These are phyloP conservation scores for Physella acuta DNA, from an alignment of 1,140 invertebrate species.

Conservation along the genomic window DNA sequence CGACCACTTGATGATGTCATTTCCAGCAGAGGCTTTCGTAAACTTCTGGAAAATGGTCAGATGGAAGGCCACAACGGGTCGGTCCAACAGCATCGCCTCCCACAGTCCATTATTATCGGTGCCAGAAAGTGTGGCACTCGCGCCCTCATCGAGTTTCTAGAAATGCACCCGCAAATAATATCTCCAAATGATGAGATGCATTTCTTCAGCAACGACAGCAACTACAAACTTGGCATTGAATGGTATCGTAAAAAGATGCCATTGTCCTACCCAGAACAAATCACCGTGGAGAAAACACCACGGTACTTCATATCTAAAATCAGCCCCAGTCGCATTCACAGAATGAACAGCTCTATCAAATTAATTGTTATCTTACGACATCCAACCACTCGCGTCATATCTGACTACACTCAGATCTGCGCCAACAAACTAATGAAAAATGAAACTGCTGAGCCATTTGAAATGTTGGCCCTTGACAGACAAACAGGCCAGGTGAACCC, in stretches of 20 bases:
- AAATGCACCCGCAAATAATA: slow-evolving; percentile 58
- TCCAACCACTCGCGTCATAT: slow-evolving; percentile 86
- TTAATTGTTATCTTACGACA: slow-evolving; percentile 85
- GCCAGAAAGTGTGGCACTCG: slow-evolving; percentile 62
- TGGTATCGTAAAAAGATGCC: slow-evolving; percentile 61
- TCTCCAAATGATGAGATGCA: slow-evolving; percentile 61
- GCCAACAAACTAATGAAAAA: slow-evolving; percentile 50
- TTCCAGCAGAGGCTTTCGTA: slow-evolving; percentile 32
- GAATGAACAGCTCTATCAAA: slow-evolving; percentile 86
- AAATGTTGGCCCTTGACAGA: slow-evolving; percentile 49
- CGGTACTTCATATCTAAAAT: slow-evolving; percentile 66
- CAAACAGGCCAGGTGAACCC: slow-evolving; percentile 46
- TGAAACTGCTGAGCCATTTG: slow-evolving; percentile 47
- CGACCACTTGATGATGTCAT: slow-evolving; percentile 24
- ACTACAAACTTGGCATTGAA: slow-evolving; percentile 58
- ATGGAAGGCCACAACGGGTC: slow-evolving; percentile 56
- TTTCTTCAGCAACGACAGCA: slow-evolving; percentile 61
- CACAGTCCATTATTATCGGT: slow-evolving; percentile 58
- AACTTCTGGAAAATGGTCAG: slow-evolving; percentile 36
- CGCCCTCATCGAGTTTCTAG: slow-evolving; percentile 59
- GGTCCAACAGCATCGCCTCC: slow-evolving; percentile 37
- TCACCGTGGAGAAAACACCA: slow-evolving; percentile 65
- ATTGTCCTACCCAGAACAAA: slow-evolving; percentile 49
- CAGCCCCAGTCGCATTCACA: slow-evolving; percentile 78
- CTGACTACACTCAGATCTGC: slow-evolving; percentile 82